A percentile compares a stretch with the other conserved stretches of the same genome.
These are phyloP conservation scores for Pheosia tremula DNA, from an alignment of 2,888 invertebrate genomes.

Conservation along the genomic window DNA sequence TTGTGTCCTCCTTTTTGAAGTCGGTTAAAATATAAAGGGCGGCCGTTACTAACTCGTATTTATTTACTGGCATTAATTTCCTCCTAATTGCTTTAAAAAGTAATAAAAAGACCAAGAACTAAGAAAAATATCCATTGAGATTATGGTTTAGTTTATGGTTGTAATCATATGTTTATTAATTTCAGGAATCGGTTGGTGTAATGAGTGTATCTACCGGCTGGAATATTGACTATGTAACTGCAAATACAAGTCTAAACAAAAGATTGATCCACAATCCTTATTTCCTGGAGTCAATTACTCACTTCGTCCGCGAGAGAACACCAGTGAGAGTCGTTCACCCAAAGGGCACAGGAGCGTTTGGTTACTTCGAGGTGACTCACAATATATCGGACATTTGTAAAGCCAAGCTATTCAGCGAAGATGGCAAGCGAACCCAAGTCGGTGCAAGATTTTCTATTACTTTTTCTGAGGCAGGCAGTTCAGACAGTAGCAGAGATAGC, in stretches of 20 bases:
- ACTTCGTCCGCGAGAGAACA: slow-evolving; percentile 93
- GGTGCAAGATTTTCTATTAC: slow-evolving; percentile 91
- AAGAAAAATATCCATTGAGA: too few species aligned
- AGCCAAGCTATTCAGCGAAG: slow-evolving; percentile 87
- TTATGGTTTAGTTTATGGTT: too few species aligned
- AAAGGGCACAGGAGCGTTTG: slow-evolving; percentile 94
- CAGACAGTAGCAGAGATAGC: slow-evolving; percentile 93
- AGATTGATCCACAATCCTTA: slow-evolving; percentile 91
- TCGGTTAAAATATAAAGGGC: too few species aligned
- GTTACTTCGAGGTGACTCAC: slow-evolving; percentile 92
- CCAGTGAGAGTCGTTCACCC: slow-evolving; percentile 96
- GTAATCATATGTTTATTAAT: slow-evolving; percentile 17
- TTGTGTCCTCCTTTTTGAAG: too few species aligned
- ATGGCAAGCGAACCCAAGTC: slow-evolving; percentile 90
- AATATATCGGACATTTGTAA: slow-evolving; percentile 90
- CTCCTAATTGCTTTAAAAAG: too few species aligned
- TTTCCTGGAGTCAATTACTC: slow-evolving; percentile 88
- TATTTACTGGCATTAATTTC: too few species aligned
- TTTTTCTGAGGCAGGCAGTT: slow-evolving; percentile 92
- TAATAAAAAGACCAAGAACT: too few species aligned
- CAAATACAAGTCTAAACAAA: slow-evolving; percentile 89
- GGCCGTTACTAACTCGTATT: too few species aligned
- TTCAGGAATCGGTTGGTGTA: slow-evolving; percentile 74
- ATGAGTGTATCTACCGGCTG: slow-evolving; percentile 90
- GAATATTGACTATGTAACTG: slow-evolving; percentile 88